Conservation (phyloP, 1,140 invertebrate species). For the Euura lappo region DNA sequence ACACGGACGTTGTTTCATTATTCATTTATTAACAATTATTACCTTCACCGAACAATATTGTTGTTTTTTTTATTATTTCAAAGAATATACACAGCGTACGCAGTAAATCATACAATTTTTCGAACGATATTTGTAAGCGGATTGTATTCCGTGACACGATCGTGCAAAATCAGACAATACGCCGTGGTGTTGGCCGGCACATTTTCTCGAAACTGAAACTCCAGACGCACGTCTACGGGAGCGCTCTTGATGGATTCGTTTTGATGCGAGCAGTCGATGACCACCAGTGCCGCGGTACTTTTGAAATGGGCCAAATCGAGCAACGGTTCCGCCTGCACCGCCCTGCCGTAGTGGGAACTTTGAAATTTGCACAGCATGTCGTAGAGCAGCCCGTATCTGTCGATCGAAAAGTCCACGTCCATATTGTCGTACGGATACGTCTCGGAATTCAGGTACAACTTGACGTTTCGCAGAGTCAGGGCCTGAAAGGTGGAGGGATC, state of each 20-base stretch:
- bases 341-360: slow-evolving; percentile 10
- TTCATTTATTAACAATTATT: too few species aligned
- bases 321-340: neutral
- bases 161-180: slow-evolving; percentile 30
- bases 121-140: too few species aligned
- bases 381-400: slow-evolving; percentile 13
- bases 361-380: slow-evolving; percentile 16
- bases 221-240: too few species aligned
- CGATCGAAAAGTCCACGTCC: slow-evolving; percentile 1
- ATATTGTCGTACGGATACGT: slow-evolving; percentile 21
- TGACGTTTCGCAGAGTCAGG: slow-evolving; percentile 4
- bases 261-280: too few species aligned
- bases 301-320: slow-evolving; percentile 8
- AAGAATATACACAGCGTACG: neutral
- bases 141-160: too few species aligned
- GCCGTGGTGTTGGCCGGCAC: slow-evolving; percentile 33
- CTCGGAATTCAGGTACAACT: slow-evolving; percentile 23
- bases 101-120: neutral
- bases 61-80: too few species aligned
- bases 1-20: too few species aligned
- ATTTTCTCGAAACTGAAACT: too few species aligned
- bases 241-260: too few species aligned
- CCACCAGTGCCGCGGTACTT: neutral
- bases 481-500: too few species aligned
- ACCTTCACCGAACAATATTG: too few species aligned